phyloP scores from a whole-genome alignment of 2,113 vertebrate species.

The Addax nasomaculatus region DNA sequence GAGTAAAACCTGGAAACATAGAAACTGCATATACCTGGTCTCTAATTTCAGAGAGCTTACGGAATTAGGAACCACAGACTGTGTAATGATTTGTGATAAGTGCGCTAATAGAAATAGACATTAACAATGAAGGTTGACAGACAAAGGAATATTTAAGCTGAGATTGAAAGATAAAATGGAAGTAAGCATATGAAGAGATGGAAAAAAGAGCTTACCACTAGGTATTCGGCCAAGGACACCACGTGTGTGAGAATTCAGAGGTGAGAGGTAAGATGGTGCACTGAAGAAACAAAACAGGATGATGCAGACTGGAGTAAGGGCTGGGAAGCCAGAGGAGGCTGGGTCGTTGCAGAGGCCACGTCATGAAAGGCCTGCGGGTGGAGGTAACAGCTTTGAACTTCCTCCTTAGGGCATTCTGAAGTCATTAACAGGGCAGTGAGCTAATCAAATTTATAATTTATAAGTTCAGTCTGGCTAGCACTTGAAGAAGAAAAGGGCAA shows the following conservation, averaged over 20 bases:
- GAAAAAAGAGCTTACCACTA: background rate
- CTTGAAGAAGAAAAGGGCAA: background rate
- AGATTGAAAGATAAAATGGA: background rate
- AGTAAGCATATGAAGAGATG: background rate
- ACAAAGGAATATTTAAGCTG: background rate
- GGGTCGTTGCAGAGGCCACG: background rate
- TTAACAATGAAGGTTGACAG: background rate
- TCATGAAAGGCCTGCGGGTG: fast-evolving
- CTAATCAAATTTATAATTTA: background rate
- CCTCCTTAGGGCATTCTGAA: background rate
- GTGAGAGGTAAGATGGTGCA: background rate
- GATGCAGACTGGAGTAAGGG: too few species aligned
- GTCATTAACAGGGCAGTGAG: background rate
- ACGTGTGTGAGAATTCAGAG: background rate
- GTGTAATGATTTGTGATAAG: background rate
- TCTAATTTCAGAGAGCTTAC: background rate
- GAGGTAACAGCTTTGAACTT: background rate
- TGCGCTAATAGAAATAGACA: background rate
- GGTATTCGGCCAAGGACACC: background rate
- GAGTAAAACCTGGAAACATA: background rate
- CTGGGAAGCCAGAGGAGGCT: background rate
- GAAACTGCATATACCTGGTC: background rate
- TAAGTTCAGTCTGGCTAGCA: background rate
- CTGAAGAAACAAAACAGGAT: background rate
- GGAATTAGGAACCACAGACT: background rate